Evolutionary conservation across 2,113 vertebrate species (phyloP).

Genomic region (Rafetus swinhoei): DNA sequence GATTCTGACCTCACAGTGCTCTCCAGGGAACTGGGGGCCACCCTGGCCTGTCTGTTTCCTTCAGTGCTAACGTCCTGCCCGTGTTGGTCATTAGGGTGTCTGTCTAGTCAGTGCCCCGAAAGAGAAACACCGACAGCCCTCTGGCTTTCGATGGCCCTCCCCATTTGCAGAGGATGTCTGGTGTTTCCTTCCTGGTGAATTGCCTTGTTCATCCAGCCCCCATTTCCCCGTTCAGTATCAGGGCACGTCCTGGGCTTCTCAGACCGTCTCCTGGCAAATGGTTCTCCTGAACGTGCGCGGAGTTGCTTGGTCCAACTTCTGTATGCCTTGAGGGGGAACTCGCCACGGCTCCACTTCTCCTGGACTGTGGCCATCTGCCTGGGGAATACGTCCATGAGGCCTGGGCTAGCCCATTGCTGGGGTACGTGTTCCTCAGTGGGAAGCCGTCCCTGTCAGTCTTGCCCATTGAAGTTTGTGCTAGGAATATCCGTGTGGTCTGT

Average conservation of each 20-base stretch:
- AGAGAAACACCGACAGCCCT: background rate
- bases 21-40: background rate
- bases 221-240: background rate
- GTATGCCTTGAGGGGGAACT: background rate
- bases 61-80: background rate
- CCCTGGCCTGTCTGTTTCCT: background rate
- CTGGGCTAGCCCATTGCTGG: background rate
- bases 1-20: background rate
- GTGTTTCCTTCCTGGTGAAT: background rate
- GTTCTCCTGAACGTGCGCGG: background rate
- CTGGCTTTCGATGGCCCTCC: background rate
- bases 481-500: background rate
- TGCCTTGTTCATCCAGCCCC: constrained; percentile 39
- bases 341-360: fast-evolving
- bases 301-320: fast-evolving
- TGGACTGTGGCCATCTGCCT: background rate
- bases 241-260: background rate
- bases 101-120: background rate
- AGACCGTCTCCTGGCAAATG: background rate
- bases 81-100: fast-evolving
- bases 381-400: background rate
- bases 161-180: background rate
- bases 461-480: constrained; percentile 1
- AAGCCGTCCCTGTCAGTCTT: background rate
- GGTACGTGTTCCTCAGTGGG: background rate